A percentile compares a stretch with the other conserved stretches of the same genome.
Conservation (phyloP, 2,797 vertebrate genomes). For the Falco peregrinus region DNA sequence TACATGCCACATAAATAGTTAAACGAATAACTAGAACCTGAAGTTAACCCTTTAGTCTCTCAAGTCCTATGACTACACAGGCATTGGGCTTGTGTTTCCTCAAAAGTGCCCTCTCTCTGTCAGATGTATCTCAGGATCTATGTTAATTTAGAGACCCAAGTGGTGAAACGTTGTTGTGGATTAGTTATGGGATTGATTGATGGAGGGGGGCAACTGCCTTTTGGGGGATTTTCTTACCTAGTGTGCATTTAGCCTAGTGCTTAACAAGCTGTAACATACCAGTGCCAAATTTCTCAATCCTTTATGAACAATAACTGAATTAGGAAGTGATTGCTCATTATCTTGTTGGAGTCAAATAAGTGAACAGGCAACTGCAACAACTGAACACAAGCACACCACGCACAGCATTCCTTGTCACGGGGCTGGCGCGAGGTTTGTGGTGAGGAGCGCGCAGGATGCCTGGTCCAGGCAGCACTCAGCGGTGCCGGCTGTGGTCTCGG, state of each 20-base stretch:
- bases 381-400: fast-evolving
- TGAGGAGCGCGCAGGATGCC: fast-evolving
- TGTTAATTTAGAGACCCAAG: background rate
- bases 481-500: background rate
- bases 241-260: too few species aligned
- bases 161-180: background rate
- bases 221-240: background rate
- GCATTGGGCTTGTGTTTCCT: background rate
- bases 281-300: background rate
- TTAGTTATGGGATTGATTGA: background rate
- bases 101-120: too few species aligned
- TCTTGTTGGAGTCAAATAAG: background rate
- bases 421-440: background rate
- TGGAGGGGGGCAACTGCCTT: background rate
- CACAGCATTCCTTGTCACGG: fast-evolving
- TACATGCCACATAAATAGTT: background rate
- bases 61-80: background rate
- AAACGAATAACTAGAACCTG: background rate
- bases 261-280: background rate
- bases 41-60: background rate
- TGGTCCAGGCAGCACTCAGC: fast-evolving
- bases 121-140: background rate
- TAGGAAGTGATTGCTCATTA: background rate
- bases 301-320: background rate
- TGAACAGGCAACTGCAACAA: background rate